These are phyloP conservation scores for Mastigias papua DNA, from an alignment of 30 jellyfish, hydroid and myxozoan genomes.

Conservation along the genomic window DNA sequence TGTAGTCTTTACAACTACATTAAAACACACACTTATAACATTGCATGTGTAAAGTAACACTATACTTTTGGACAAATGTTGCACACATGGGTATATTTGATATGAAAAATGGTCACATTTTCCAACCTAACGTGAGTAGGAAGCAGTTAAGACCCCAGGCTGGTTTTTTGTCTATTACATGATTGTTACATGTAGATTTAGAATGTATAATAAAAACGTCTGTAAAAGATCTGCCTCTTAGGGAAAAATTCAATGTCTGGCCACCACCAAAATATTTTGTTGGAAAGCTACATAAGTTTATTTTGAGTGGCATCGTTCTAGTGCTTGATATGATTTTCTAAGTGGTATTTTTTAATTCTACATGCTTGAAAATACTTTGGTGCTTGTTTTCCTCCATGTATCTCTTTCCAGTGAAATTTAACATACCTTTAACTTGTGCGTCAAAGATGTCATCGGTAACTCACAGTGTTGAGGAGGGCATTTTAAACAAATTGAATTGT, in stretches of 20 bases:
- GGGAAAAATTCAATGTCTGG: not conserved
- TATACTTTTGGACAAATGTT: constrained; percentile 5
- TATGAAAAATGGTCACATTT: constrained; percentile 9
- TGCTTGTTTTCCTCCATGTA: constrained; percentile 1
- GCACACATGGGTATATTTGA: not conserved
- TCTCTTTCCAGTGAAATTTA: not conserved
- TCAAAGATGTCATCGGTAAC: not conserved
- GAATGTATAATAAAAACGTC: not conserved
- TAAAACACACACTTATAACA: constrained; percentile 6
- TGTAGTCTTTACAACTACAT: not conserved
- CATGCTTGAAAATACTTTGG: constrained; percentile 30
- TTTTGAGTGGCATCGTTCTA: not conserved
- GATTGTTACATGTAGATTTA: constrained; percentile 2
- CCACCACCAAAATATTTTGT: not conserved
- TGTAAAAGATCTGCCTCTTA: not conserved
- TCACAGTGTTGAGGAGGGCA: constrained; percentile 6
- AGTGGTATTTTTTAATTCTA: constrained; percentile 22
- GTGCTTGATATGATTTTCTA: not conserved
- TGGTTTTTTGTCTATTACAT: constrained; percentile 16
- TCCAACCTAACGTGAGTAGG: not conserved
- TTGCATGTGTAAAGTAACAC: not conserved
- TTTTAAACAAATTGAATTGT: not conserved
- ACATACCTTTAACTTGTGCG: not conserved
- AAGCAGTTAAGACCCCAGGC: constrained; percentile 35
- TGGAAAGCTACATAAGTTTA: not conserved